These are phyloP conservation scores for Cataglyphis albicans DNA, from an alignment of 2,888 invertebrate genomes.

Conservation along the genomic window DNA sequence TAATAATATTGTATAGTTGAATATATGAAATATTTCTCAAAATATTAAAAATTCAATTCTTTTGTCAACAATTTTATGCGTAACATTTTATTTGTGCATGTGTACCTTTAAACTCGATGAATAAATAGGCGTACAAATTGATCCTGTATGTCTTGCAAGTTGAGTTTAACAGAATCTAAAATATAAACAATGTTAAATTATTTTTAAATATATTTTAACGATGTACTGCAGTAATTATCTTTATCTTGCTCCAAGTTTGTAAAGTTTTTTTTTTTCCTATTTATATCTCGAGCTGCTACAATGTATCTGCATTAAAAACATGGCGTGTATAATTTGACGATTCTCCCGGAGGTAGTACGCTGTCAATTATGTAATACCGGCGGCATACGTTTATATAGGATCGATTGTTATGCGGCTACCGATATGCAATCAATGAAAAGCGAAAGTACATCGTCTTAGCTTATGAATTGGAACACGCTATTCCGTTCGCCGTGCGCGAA, in stretches of 20 bases:
- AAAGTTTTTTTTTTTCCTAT: neutral
- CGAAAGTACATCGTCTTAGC: constrained; percentile 28
- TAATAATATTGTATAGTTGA: neutral
- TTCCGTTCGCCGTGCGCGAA: neutral
- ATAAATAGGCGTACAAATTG: neutral
- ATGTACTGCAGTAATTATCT: neutral
- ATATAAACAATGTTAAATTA: neutral
- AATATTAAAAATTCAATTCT: neutral
- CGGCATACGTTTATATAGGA: constrained; percentile 41
- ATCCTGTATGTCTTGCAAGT: neutral
- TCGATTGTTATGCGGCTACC: constrained; percentile 67
- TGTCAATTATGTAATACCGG: constrained; percentile 22
- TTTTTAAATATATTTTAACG: neutral
- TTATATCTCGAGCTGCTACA: neutral
- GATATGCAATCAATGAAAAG: constrained; percentile 39
- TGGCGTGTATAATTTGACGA: neutral
- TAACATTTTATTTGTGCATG: neutral
- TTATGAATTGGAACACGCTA: constrained; percentile 27
- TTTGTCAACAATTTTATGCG: neutral
- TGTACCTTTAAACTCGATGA: neutral
- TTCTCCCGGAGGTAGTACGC: neutral
- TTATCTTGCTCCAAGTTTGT: neutral
- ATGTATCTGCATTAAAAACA: neutral
- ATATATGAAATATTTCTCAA: neutral
- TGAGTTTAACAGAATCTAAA: neutral